Conservation (phyloP, 2,797 vertebrate species). For the Hoplostethus atlanticus region DNA sequence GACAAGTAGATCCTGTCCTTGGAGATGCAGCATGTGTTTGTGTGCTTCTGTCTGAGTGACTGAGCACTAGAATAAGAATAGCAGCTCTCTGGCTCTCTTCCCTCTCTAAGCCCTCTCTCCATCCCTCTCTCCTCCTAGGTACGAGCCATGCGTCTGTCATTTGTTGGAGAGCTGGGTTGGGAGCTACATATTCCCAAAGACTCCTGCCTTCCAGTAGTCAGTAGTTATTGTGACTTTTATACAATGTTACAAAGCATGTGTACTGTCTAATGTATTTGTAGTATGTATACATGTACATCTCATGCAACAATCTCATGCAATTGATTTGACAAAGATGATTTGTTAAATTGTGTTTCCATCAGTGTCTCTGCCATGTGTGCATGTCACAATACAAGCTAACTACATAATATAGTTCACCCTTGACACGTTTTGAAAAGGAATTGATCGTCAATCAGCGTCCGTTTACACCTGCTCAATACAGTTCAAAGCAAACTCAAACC, state of each 20-base stretch:
- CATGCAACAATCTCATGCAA: background rate
- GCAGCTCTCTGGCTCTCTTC: background rate
- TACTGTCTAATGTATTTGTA: too few species aligned
- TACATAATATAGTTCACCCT: background rate
- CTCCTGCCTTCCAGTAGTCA: constrained; percentile 86
- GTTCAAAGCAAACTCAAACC: constrained; percentile 5
- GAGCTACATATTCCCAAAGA: constrained; percentile 92
- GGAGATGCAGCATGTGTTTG: constrained; percentile 24
- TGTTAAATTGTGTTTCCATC: constrained; percentile 1
- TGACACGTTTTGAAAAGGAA: background rate
- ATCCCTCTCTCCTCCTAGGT: constrained; percentile 81
- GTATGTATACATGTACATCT: too few species aligned
- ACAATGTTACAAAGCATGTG: too few species aligned
- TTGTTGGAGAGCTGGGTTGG: constrained; percentile 97
- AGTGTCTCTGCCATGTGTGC: background rate
- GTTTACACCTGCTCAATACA: constrained; percentile 18
- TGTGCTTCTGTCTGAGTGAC: constrained; percentile 9
- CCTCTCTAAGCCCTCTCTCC: constrained; percentile 33
- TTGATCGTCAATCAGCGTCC: background rate
- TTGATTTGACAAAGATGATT: background rate
- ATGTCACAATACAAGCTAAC: background rate
- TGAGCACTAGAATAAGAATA: background rate
- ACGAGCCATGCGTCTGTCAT: constrained; percentile 93
- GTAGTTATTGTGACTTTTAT: too few species aligned
- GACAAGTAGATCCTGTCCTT: constrained; percentile 32